Base-by-base conservation (phyloP, 2,888 invertebrate species). In the Lobophora halterata region DNA sequence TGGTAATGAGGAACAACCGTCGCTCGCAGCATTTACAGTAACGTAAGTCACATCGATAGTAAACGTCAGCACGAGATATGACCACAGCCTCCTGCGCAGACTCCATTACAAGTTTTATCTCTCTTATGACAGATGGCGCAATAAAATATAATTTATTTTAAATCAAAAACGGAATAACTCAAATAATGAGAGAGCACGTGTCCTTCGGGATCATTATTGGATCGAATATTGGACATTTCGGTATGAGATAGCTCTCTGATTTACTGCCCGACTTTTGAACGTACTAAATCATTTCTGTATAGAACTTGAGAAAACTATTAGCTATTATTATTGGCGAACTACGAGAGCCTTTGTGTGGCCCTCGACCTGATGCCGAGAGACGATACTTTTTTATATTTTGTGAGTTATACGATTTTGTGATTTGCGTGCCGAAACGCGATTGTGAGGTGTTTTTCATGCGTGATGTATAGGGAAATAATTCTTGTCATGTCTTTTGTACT, bases 271-370 rank as follows among this genome's bases (percentile, higher is more conserved):
- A 81, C 80, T 82, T 82, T 83, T 75, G 81, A 83, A 70, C 68
- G 68, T 66, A 76, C 69, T 85, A 85, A 86, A 86, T 87, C 86
- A 85, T 75, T 61, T 77, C 70, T 81, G 72, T 82, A 83, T 80
- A 69, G 76, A 80, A 79, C 71, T 82, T 76, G 76, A 81, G 79
- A 85, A 79, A 85, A 87, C 82, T 85, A 87, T 85, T 86, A 83
- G 78, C 77, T 82, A 80, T 83, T 80, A 76, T 79, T 83, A 82
- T 77, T 79, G 74, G 78, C 72, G 67, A 77, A 72, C 74, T 80
- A 76, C 72, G 72, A 70, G 55, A 48, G 55, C 61, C 57, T 74
- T 79, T 81, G 75, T 82, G 72, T 59, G 72, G 64, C 56, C 45
- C 65, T 63, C 58, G 56, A 48, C 50, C 58, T 56, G 61, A 57